A percentile compares a stretch with the other conserved stretches of the same genome.
These are phyloP conservation scores for Plotosus lineatus DNA, from an alignment of 2,113 vertebrate genomes.

Conservation along the genomic window DNA sequence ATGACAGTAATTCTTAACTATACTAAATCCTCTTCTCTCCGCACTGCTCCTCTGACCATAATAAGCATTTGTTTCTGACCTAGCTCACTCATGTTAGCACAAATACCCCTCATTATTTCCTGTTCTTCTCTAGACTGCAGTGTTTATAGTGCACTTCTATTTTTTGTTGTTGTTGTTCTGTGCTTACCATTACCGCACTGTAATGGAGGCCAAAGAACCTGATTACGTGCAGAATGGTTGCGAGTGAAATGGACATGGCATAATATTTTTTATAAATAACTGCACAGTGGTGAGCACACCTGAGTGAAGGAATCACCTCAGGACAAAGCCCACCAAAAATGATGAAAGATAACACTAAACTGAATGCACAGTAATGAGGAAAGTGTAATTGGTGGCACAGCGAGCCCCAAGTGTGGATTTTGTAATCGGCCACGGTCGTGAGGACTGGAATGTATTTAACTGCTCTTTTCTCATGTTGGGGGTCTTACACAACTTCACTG, in stretches of 20 bases:
- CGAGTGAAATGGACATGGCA: constrained; percentile 67
- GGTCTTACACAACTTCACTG: constrained; percentile 10
- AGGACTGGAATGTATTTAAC: neutral
- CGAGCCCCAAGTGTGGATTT: neutral
- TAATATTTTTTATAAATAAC: constrained; percentile 70
- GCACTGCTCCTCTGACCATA: constrained; percentile 61
- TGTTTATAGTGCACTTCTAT: constrained; percentile 58
- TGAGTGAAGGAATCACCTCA: constrained; percentile 46
- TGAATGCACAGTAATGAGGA: neutral
- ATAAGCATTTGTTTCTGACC: constrained; percentile 65
- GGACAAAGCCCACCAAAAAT: constrained; percentile 53
- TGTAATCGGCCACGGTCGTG: neutral
- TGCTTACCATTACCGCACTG: constrained; percentile 67
- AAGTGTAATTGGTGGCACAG: neutral
- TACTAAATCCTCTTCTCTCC: constrained; percentile 62
- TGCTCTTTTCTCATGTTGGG: neutral
- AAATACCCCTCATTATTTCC: constrained; percentile 72
- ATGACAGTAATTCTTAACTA: constrained; percentile 56
- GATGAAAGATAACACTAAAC: constrained; percentile 47
- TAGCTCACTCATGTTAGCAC: constrained; percentile 56
- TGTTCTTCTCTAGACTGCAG: constrained; percentile 59
- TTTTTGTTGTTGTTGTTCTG: constrained; percentile 65
- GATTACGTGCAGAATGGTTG: constrained; percentile 65
- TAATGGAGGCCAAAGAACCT: constrained; percentile 57
- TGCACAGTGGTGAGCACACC: constrained; percentile 63